Conservation (phyloP, 2,113 vertebrate species). For the Laticauda colubrina region DNA sequence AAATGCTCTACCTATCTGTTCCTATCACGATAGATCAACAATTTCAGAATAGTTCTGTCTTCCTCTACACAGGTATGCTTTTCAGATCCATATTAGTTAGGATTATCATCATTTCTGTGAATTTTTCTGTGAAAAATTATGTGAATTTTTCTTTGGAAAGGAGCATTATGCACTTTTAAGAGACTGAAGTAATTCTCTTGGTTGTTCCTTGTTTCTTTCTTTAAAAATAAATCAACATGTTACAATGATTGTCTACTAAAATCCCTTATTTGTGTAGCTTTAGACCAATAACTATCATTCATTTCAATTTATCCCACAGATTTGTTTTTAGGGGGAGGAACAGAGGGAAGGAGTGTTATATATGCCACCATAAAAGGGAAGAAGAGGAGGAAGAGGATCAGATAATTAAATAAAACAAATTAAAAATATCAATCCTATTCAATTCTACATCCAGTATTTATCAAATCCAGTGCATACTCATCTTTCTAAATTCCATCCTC, state of each 20-base stretch:
- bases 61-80: neutral
- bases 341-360: neutral
- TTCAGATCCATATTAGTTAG: neutral
- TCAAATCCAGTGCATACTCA: neutral
- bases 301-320: neutral
- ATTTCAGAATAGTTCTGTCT: neutral
- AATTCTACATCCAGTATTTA: neutral
- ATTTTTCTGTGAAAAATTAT: no score
- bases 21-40: neutral
- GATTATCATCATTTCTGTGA: no score
- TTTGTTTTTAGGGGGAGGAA: neutral
- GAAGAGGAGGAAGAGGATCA: neutral
- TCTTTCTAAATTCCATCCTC: neutral
- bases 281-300: neutral
- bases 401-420: neutral
- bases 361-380: neutral
- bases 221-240: neutral
- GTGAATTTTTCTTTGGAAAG: neutral
- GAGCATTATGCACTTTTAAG: neutral
- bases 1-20: neutral
- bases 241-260: neutral
- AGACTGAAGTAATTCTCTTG: neutral
- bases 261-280: neutral
- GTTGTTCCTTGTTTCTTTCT: neutral
- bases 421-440: neutral